phyloP scores from a whole-genome alignment of 2,888 invertebrate genomes.

The Metopia argyrocephala region DNA sequence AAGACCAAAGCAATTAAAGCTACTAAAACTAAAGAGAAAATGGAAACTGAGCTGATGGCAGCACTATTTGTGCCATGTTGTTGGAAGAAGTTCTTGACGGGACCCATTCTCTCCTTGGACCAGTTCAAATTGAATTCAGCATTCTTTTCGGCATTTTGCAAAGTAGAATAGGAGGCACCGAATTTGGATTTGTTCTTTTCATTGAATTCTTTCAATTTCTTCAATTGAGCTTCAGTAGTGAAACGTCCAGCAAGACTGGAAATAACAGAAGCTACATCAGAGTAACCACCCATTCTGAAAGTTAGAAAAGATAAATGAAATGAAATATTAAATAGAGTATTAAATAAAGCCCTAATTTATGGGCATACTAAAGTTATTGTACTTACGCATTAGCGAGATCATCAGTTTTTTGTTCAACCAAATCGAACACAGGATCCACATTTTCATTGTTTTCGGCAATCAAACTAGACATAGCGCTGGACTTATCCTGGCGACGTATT shows the following conservation, averaged over 20 bases:
- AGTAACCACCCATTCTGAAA: slow-evolving; percentile 74
- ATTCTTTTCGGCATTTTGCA: slow-evolving; percentile 69
- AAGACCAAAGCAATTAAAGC: slow-evolving; percentile 65
- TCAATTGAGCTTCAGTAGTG: slow-evolving; percentile 71
- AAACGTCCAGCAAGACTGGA: slow-evolving; percentile 75
- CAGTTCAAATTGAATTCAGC: slow-evolving; percentile 73
- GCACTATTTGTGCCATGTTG: slow-evolving; percentile 65
- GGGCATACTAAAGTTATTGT: no score
- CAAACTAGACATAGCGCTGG: slow-evolving; percentile 78
- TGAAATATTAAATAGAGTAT: neutral
- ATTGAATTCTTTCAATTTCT: slow-evolving; percentile 70
- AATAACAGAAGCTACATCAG: slow-evolving; percentile 73
- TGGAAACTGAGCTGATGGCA: slow-evolving; percentile 66
- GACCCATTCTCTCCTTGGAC: slow-evolving; percentile 69
- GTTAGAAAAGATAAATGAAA: no score
- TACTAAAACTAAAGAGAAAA: slow-evolving; percentile 67
- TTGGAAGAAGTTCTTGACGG: slow-evolving; percentile 69
- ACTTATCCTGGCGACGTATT: slow-evolving; percentile 76
- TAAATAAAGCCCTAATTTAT: neutral
- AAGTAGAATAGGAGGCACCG: slow-evolving; percentile 69
- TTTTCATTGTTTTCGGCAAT: slow-evolving; percentile 81
- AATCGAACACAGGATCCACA: slow-evolving; percentile 80
- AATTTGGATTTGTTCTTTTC: slow-evolving; percentile 69
- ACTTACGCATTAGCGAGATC: slow-evolving; percentile 73
- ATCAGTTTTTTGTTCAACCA: slow-evolving; percentile 74